Percentiles rank a stretch among this genome's conserved stretches.
Conservation (phyloP, 2,888 invertebrate species). For the Sympetrum striolatum region DNA sequence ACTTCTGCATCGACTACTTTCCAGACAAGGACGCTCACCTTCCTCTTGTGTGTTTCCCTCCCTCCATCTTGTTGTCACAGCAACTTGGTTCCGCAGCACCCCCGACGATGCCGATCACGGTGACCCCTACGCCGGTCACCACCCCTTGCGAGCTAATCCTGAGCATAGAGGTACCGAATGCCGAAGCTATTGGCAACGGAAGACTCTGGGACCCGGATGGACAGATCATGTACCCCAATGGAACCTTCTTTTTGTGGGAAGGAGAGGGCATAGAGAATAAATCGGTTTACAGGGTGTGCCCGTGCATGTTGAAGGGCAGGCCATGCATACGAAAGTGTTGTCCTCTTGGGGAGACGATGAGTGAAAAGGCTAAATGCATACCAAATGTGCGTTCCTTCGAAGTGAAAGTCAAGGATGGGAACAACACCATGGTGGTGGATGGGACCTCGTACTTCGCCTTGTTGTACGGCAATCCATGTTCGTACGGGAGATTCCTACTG, state of each 20-base stretch:
- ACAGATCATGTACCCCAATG: not conserved
- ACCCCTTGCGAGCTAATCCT: not conserved
- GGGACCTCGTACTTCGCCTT: not conserved
- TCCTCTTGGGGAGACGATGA: not conserved
- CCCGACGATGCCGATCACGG: not conserved
- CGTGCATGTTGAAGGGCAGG: not conserved
- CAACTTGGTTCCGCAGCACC: not conserved
- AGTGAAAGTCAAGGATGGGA: not conserved
- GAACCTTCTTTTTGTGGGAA: not conserved
- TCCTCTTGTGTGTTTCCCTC: not conserved
- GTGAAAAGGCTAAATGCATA: not conserved
- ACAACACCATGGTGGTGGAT: not conserved
- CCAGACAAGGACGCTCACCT: not conserved
- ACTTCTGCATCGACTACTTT: slow-evolving; percentile 11
- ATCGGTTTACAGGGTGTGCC: not conserved
- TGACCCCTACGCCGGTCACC: not conserved
- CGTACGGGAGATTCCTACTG: slow-evolving; percentile 48
- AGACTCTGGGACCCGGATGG: not conserved
- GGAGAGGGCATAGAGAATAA: not conserved
- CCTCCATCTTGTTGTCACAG: not conserved
- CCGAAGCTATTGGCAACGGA: not conserved
- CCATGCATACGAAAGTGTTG: slow-evolving; percentile 7
- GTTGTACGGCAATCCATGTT: not conserved
- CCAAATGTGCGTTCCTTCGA: not conserved
- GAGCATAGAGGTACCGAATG: not conserved